Percentiles rank a stretch among this genome's conserved stretches.
Conservation (phyloP, 1,140 invertebrate species). For the Cydia pomonella region DNA sequence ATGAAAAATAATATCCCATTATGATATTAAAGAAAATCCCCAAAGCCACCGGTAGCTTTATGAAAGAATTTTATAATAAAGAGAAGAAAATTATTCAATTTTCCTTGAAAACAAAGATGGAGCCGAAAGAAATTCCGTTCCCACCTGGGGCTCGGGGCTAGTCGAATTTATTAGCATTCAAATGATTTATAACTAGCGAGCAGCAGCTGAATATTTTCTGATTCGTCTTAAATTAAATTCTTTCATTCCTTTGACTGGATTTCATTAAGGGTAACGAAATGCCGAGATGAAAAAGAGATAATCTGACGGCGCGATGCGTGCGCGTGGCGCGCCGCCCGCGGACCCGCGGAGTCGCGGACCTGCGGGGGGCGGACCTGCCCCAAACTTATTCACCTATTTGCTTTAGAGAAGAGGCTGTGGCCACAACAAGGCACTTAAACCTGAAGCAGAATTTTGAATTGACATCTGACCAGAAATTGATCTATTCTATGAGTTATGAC, state of each 20-base stretch:
- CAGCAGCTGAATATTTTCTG: constrained; percentile 79
- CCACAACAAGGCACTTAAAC: too few relatives aligned
- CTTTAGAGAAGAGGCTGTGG: too few relatives aligned
- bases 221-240: constrained; percentile 80
- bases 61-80: constrained; percentile 74
- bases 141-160: constrained; percentile 68
- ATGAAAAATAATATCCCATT: constrained; percentile 71
- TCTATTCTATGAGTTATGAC: too few relatives aligned
- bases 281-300: constrained; percentile 72
- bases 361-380: background rate
- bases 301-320: constrained; percentile 47
- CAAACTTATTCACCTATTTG: too few relatives aligned
- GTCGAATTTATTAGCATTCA: constrained; percentile 80
- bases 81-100: constrained; percentile 71
- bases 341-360: too few relatives aligned
- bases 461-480: too few relatives aligned
- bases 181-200: constrained; percentile 80
- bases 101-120: constrained; percentile 70
- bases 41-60: constrained; percentile 61
- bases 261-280: constrained; percentile 77
- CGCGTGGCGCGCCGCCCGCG: background rate
- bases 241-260: constrained; percentile 78
- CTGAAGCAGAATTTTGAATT: too few relatives aligned
- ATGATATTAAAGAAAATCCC: constrained; percentile 67
- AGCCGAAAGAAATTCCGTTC: constrained; percentile 67